Evolutionary conservation across 1,140 invertebrate genomes (phyloP).

Genomic region (Drosophila littoralis): DNA sequence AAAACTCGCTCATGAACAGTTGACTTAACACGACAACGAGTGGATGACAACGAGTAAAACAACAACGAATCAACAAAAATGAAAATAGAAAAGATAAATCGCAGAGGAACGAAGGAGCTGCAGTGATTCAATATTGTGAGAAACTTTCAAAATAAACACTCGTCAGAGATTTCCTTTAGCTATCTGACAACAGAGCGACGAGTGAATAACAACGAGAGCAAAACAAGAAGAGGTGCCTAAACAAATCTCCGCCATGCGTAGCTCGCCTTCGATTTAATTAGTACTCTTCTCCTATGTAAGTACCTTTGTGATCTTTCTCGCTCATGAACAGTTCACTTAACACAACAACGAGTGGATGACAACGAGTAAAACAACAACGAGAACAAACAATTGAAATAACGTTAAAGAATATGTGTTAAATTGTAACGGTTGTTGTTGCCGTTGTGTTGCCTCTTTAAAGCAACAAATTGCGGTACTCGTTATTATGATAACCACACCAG

Average conservation of each 20-base stretch:
- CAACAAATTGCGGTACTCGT: constrained; percentile 77
- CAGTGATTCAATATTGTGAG: too few relatives aligned
- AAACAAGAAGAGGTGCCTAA: background rate
- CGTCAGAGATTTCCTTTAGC: too few relatives aligned
- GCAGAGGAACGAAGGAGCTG: too few relatives aligned
- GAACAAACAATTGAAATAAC: constrained; percentile 2
- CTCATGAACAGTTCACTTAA: too few relatives aligned
- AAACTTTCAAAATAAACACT: background rate
- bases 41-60: background rate
- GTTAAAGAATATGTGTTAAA: constrained; percentile 65
- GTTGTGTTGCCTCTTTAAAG: constrained; percentile 43
- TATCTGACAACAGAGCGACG: background rate
- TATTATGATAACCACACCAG: constrained; percentile 59
- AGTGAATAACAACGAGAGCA: background rate
- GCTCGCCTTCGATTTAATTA: too few relatives aligned
- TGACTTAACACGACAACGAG: background rate
- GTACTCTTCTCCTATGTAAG: too few relatives aligned
- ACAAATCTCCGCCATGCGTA: too few relatives aligned
- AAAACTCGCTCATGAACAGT: too few relatives aligned
- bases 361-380: constrained; percentile 3
- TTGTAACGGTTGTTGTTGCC: constrained; percentile 45
- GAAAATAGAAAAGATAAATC: background rate
- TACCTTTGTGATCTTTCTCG: too few relatives aligned
- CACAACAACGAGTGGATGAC: background rate
- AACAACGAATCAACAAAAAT: background rate